Base-by-base conservation (phyloP, 2,888 invertebrate genomes). In the Limnephilus auricula region DNA sequence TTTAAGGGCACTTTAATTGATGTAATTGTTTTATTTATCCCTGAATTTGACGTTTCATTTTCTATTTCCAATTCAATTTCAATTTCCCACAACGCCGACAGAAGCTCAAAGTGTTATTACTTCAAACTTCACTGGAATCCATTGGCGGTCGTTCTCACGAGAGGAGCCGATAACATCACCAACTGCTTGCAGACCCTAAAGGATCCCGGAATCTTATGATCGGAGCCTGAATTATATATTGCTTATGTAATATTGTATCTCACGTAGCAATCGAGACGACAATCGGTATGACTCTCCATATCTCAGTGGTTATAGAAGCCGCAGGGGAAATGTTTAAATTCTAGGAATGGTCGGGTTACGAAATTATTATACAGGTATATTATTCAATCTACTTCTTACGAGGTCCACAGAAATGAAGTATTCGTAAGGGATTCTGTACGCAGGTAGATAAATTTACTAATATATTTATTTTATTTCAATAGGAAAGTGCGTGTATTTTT, bases 201-300 rank as follows among this genome's bases (percentile, higher is more conserved):
- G 82, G 82, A 34, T 65, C 82, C 34, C 25, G 34, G 18, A 82
- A 82, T 34, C 34, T 82, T 82, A 25, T 34, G 82, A 82, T 82
- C 82, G 82, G 30, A 32, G 32, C 34, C 34, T 82, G 82, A 82
- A 32, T 82, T 82, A 82, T 82, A 82, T 82, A 15, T 65, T 65
- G n/a, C 25, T 65, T 65, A 65, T 9, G 25, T 25, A 65, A 65
- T 65, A n/a, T 13, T 25, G 83, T 34, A 83, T 86, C 86, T 30
- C 86, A 86, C 86, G 50, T 86, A 45, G 45, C 30, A 50, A 86
- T 86, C 86, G 31, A 50, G 86, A 45, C 86, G 12, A 65, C 86
- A 86, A 25, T 82, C 82, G 34, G 18, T 25, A n/a, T 15, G 31
- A 82, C 82, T 18, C 32, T 32, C 82, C 32, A 34, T 82, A 82